phyloP scores from a whole-genome alignment of 2,797 vertebrate species.

The Ceryle rudis region DNA sequence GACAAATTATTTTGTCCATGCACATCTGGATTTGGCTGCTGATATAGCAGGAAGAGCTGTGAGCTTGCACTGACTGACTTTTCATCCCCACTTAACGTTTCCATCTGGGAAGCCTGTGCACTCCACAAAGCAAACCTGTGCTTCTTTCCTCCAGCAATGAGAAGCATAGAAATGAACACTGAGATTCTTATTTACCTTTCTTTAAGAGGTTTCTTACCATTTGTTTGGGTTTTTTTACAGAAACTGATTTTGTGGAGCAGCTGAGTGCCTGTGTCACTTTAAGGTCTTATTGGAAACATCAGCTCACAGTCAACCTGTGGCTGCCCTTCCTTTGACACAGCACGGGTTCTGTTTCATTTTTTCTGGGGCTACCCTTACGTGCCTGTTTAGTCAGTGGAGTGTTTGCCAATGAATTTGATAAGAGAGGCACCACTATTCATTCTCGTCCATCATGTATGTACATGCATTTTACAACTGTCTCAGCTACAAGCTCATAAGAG shows the following conservation, averaged over 20 bases:
- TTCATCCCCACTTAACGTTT: background rate
- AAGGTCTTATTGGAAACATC: background rate
- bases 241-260: background rate
- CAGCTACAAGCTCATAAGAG: background rate
- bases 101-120: background rate
- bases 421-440: background rate
- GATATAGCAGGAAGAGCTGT: background rate
- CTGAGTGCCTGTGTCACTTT: background rate
- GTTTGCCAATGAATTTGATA: background rate
- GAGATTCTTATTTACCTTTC: background rate
- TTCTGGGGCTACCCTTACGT: fast-evolving
- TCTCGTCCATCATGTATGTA: fast-evolving
- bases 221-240: background rate
- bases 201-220: background rate
- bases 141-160: background rate
- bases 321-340: background rate
- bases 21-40: background rate
- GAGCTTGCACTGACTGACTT: background rate
- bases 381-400: background rate
- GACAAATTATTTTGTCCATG: background rate
- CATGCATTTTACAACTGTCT: background rate
- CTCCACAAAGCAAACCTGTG: background rate
- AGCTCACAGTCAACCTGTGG: background rate
- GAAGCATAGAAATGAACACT: background rate
- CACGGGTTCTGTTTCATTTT: fast-evolving